Percentiles rank a stretch among this genome's conserved stretches.
These are phyloP conservation scores for Lampropteryx suffumata DNA, from an alignment of 2,888 invertebrate genomes.

Conservation along the genomic window DNA sequence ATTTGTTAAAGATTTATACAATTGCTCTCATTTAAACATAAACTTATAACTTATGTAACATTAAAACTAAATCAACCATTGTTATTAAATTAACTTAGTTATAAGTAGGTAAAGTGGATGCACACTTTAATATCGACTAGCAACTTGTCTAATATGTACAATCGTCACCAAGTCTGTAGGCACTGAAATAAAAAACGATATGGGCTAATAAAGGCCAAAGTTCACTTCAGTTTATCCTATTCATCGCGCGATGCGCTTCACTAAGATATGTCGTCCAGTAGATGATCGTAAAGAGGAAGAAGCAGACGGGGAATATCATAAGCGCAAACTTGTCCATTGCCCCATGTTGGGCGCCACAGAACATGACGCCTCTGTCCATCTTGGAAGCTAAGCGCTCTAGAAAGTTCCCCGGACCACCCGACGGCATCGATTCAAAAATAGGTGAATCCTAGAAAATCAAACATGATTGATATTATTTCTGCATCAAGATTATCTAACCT, in stretches of 20 bases:
- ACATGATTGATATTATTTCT: conserved; percentile 7
- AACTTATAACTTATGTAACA: conserved; percentile 1
- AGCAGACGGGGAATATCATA: conserved; percentile 83
- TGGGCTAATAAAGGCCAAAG: conserved; percentile 21
- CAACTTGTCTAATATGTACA: conserved; percentile 71
- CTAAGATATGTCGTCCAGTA: conserved; percentile 85
- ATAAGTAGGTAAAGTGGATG: conserved; percentile 26
- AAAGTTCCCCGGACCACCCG: conserved; percentile 53
- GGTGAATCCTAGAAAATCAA: conserved; percentile 67
- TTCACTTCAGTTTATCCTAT: conserved; percentile 44
- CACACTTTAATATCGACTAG: conserved; percentile 63
- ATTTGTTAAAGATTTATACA: conserved; percentile 5
- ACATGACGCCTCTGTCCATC: conserved; percentile 81
- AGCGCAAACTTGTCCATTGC: conserved; percentile 83
- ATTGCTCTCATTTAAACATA: conserved; percentile 11
- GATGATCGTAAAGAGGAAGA: conserved; percentile 80
- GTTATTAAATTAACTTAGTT: conserved; percentile 13
- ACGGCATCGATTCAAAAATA: conserved; percentile 67
- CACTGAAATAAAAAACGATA: conserved; percentile 42
- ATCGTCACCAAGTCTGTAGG: conserved; percentile 44
- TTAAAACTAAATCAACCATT: conserved; percentile 6
- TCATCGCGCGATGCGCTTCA: conserved; percentile 72
- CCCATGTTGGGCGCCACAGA: conserved; percentile 84
- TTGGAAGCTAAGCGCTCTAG: conserved; percentile 62
- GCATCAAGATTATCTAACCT: background rate